Percentiles rank a stretch among this genome's conserved stretches.
Conservation (phyloP, 1,140 invertebrate genomes). For the Anoplolepis gracilipes region DNA sequence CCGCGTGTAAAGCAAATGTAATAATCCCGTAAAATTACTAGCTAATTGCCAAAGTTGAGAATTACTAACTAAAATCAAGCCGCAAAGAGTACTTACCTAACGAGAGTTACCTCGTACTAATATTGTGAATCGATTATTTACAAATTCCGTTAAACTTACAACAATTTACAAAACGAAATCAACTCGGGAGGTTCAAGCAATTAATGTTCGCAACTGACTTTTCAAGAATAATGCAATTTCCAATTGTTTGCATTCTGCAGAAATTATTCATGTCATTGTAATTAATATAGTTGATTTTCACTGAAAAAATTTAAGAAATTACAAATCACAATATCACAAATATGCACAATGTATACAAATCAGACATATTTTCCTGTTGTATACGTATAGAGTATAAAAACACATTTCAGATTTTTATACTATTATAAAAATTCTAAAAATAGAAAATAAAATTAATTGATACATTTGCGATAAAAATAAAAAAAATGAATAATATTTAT, state of each 20-base stretch:
- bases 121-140: constrained; percentile 41
- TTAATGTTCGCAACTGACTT: background rate
- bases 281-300: constrained; percentile 5
- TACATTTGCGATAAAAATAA: background rate
- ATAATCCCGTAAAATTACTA: constrained; percentile 10
- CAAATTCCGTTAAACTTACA: constrained; percentile 19
- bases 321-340: too few species aligned
- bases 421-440: background rate
- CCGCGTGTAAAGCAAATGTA: background rate
- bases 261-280: background rate
- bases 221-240: background rate
- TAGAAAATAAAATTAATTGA: background rate
- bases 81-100: background rate
- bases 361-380: background rate
- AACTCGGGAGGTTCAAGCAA: background rate
- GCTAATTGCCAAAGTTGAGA: constrained; percentile 25
- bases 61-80: constrained; percentile 17
- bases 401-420: background rate
- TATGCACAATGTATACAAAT: too few species aligned
- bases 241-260: background rate
- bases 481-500: constrained; percentile 3
- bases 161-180: constrained; percentile 10
- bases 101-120: constrained; percentile 15
- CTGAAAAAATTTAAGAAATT: background rate
- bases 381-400: background rate